Evolutionary conservation across 2,888 invertebrate genomes (phyloP), one percentile per base, ranked within the genome.

Genomic region (Synanthedon formicaeformis): DNA sequence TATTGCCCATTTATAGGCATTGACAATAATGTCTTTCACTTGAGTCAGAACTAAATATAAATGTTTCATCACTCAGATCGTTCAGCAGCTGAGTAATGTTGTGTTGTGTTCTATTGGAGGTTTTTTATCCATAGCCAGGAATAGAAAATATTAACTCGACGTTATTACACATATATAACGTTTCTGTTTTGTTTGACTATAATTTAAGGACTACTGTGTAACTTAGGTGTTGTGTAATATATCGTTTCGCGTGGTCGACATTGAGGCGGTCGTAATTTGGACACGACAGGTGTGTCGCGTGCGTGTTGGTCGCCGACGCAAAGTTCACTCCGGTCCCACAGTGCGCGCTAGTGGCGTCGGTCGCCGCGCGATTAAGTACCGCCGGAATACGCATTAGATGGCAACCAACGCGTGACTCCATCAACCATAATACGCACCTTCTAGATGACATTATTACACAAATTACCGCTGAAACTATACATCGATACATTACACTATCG

Each of bases 351-450:
- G 50, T 51, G 50, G 52, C 50, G 49, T 34, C 49, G 4, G 12
- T 16, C 49, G 16, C 40, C 56, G 54, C 56, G 53, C 54, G 34
- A 52, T 52, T 40, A 56, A 34, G 34, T 34, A 8, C 49, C 50
- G 41, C 40, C 48, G 41, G 49, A 27, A 23, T 12, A 45, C 53
- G 40, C 52, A 71, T 75, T 74, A 73, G 63, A 58, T 60, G 61
- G 62, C 65, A 67, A 77, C 73, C 76, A 65, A 75, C 68, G 74
- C 80, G 76, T 78, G 76, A 78, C 76, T 69, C 61, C 66, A 71
- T 67, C 74, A 69, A 59, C 40, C 12, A 12, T 50, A 50, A 75
- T 73, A 73, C 71, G 73, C 66, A 74, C 34, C 34, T 34, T 34
- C 72, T 70, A 66, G 72, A 73, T 70, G 74, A 76, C 75, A 74